These are phyloP conservation scores for Rhagoletis pomonella DNA, from an alignment of 1,140 invertebrate species.

Conservation along the genomic window DNA sequence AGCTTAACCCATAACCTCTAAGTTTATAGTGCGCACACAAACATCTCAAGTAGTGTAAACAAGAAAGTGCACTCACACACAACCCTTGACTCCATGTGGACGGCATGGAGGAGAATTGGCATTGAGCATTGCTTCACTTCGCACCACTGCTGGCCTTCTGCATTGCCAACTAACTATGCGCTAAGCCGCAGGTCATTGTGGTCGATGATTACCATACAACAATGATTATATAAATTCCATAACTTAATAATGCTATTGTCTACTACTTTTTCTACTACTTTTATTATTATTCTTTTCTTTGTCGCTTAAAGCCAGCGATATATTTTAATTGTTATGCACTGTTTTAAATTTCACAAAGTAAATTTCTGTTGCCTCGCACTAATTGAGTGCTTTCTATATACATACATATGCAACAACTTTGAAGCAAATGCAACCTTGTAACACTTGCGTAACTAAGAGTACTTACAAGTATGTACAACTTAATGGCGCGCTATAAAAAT, in stretches of 20 bases:
- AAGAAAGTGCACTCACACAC: no score
- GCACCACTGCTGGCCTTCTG: neutral
- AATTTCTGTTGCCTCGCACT: neutral
- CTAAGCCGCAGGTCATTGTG: neutral
- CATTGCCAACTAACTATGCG: neutral
- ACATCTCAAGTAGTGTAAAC: neutral
- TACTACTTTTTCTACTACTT: neutral
- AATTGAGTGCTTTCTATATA: neutral
- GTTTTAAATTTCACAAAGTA: neutral
- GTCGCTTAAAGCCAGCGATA: neutral
- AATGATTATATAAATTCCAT: neutral
- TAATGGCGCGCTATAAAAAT: neutral
- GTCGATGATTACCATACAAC: neutral
- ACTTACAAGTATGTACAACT: neutral
- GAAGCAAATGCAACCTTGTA: constrained; percentile 10
- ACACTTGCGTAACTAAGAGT: neutral
- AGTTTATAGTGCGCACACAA: neutral
- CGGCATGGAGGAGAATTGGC: neutral
- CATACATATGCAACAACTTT: neutral
- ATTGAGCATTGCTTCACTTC: neutral
- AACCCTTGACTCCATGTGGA: neutral
- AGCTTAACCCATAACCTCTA: no score
- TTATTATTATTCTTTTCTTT: neutral
- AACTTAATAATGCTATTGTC: neutral
- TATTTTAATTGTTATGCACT: neutral